Percentiles rank a stretch among this genome's conserved stretches.
Evolutionary conservation across 2,888 invertebrate species (phyloP).

Genomic region (Tetragonisca angustula): DNA sequence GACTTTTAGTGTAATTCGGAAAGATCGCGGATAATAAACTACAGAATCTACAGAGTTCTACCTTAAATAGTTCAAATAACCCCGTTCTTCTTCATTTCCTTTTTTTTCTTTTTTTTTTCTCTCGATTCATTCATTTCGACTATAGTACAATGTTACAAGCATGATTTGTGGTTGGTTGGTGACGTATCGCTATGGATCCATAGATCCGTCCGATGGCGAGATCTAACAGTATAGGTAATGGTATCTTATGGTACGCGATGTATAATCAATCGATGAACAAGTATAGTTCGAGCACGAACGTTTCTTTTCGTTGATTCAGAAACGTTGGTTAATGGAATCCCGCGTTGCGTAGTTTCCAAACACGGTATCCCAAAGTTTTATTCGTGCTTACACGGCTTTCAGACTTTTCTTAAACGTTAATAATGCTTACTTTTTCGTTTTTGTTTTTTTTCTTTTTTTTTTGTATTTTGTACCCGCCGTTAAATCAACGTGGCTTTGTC

Average conservation of each 20-base stretch:
- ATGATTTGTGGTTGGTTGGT: conserved; percentile 33
- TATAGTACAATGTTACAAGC: conserved; percentile 60
- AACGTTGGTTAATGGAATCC: conserved; percentile 51
- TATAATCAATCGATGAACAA: conserved; percentile 56
- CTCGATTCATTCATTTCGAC: conserved; percentile 40
- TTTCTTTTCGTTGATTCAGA: conserved; percentile 53
- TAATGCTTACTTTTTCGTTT: conserved; percentile 38
- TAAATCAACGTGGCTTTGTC: conserved; percentile 77
- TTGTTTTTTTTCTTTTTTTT: too few species aligned
- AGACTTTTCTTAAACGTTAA: conserved; percentile 54
- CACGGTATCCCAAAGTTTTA: conserved; percentile 34
- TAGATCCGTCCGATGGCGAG: conserved; percentile 36
- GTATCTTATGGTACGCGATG: conserved; percentile 41
- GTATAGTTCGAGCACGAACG: conserved; percentile 41
- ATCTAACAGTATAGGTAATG: conserved; percentile 44
- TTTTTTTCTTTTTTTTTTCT: background rate
- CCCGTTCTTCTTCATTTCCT: conserved; percentile 12
- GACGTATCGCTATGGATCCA: conserved; percentile 39
- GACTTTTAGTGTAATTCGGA: conserved; percentile 61
- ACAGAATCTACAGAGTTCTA: conserved; percentile 63
- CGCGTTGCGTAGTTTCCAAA: conserved; percentile 48
- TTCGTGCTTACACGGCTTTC: conserved; percentile 46
- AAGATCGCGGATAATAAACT: conserved; percentile 58
- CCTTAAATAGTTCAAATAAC: conserved; percentile 59
- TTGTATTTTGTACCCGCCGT: conserved; percentile 39